Conservation (phyloP, 2,888 invertebrate species). For the Chironomus tentans region DNA sequence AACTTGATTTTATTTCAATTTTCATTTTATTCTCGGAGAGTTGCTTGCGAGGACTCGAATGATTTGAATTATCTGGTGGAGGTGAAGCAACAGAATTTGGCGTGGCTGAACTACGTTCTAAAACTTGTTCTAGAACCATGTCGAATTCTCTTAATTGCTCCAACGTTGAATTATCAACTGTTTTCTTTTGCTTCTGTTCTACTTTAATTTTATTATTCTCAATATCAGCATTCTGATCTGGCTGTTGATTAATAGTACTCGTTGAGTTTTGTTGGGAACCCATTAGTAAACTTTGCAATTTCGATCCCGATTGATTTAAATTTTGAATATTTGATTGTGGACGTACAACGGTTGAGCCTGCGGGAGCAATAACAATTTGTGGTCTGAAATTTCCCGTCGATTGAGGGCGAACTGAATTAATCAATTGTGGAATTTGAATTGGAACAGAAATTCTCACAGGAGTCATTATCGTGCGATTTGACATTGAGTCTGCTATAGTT, state of each 20-base stretch:
- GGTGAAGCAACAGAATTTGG: slow-evolving; percentile 30
- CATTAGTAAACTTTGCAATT: background rate
- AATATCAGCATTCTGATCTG: background rate
- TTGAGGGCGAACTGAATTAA: slow-evolving; percentile 20
- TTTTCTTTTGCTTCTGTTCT: slow-evolving; percentile 30
- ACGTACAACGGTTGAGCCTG: background rate
- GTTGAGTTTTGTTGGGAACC: slow-evolving; percentile 7
- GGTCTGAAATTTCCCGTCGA: slow-evolving; percentile 8
- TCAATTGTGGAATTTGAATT: slow-evolving; percentile 21
- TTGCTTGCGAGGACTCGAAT: slow-evolving; percentile 43
- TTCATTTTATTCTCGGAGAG: background rate
- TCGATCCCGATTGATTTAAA: background rate
- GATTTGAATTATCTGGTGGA: slow-evolving; percentile 3
- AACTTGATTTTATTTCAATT: slow-evolving; percentile 1
- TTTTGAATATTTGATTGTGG: background rate
- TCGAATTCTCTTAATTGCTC: slow-evolving; percentile 73
- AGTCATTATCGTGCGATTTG: slow-evolving; percentile 7
- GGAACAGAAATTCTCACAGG: slow-evolving; percentile 25
- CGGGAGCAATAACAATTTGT: slow-evolving; percentile 18
- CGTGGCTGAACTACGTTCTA: slow-evolving; percentile 60
- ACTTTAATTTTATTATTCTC: background rate
- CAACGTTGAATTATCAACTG: slow-evolving; percentile 62
- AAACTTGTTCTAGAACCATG: slow-evolving; percentile 70
- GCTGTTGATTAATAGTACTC: background rate
- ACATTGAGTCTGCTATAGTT: background rate